phyloP scores from a whole-genome alignment of 30 jellyfish, hydroid and myxozoan species.

The Aurelia aurita region DNA sequence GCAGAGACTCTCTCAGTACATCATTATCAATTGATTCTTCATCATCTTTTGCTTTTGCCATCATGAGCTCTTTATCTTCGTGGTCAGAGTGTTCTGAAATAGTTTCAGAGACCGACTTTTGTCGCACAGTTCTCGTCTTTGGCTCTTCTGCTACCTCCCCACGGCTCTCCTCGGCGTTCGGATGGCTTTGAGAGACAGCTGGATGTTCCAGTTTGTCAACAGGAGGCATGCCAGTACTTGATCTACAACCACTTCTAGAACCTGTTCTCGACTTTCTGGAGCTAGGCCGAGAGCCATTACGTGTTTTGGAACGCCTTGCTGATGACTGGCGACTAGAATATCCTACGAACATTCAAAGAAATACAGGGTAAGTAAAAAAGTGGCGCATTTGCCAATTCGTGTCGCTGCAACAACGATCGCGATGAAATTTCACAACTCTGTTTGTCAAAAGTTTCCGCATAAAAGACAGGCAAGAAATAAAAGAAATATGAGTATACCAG shows the following conservation, averaged over 20 bases:
- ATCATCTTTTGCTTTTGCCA: slow-evolving; percentile 16
- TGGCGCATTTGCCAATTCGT: no score
- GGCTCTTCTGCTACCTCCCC: background rate
- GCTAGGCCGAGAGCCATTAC: slow-evolving; percentile 78
- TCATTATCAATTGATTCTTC: background rate
- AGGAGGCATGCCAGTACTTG: slow-evolving; percentile 51
- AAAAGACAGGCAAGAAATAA: no score
- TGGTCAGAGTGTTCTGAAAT: slow-evolving; percentile 1
- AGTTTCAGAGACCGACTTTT: slow-evolving; percentile 17
- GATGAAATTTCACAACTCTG: no score
- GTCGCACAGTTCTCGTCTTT: slow-evolving; percentile 49
- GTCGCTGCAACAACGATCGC: no score
- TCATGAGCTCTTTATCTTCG: slow-evolving; percentile 7
- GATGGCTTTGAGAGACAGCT: background rate
- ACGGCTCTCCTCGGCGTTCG: background rate
- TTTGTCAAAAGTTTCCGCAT: no score
- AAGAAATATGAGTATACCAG: no score
- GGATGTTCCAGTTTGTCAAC: slow-evolving; percentile 64
- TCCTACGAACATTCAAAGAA: slow-evolving; percentile 13
- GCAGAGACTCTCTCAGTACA: slow-evolving; percentile 38
- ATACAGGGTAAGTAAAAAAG: no score
- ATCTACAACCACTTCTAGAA: slow-evolving; percentile 43
- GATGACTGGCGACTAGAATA: slow-evolving; percentile 82
- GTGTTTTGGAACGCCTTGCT: slow-evolving; percentile 62
- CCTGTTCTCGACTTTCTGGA: slow-evolving; percentile 71